A percentile compares a stretch with the other conserved stretches of the same genome.
Conservation (phyloP, 2,113 vertebrate genomes). For the Microtus richardsoni region DNA sequence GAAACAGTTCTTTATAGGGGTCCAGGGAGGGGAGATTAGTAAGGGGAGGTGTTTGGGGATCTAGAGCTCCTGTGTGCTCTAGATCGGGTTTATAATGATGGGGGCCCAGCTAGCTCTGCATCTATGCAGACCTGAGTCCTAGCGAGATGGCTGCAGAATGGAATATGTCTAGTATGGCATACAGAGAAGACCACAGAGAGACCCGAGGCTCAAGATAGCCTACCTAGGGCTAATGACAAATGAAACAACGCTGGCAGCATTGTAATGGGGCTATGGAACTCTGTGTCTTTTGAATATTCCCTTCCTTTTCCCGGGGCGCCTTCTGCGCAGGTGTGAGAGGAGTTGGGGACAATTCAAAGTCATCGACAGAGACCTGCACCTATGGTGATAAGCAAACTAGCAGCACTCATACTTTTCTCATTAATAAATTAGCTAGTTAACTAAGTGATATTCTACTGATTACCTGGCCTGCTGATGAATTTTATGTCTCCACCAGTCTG, state of each 20-base stretch:
- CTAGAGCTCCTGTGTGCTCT: not conserved
- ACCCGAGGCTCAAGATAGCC: not conserved
- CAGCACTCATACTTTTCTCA: constrained; percentile 7
- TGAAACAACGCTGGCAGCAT: not conserved
- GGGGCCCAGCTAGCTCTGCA: not conserved
- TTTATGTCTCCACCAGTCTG: constrained; percentile 44
- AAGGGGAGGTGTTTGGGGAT: rapidly evolving
- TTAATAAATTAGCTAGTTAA: constrained; percentile 62
- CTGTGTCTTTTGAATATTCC: not conserved
- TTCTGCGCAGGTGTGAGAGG: not conserved
- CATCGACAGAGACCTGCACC: not conserved
- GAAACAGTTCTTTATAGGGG: not conserved
- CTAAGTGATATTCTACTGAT: constrained; percentile 45
- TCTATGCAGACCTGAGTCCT: not conserved
- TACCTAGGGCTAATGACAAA: not conserved
- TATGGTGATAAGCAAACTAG: not conserved
- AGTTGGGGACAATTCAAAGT: constrained; percentile 40
- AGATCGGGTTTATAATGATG: not conserved
- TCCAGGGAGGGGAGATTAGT: not conserved
- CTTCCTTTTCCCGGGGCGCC: not conserved
- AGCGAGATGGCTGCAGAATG: not conserved
- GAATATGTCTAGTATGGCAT: not conserved
- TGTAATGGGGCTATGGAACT: not conserved
- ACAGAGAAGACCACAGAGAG: not conserved
- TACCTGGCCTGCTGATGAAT: constrained; percentile 18